These are phyloP conservation scores for Galeopterus variegatus DNA, from an alignment of 2,113 vertebrate genomes.

Conservation along the genomic window DNA sequence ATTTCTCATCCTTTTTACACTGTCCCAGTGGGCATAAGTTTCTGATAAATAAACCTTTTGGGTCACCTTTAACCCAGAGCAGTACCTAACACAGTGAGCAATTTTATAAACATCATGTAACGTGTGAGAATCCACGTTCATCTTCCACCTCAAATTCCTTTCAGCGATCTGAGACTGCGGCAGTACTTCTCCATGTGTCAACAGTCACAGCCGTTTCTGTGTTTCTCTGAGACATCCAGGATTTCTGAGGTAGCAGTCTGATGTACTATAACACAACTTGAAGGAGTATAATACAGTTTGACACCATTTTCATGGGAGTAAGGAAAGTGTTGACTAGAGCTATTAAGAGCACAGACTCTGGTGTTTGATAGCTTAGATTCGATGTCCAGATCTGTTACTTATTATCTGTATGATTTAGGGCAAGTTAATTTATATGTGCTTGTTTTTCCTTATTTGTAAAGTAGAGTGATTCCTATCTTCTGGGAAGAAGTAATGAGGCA, in stretches of 20 bases:
- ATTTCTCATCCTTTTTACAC: no score
- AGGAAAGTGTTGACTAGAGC: not conserved
- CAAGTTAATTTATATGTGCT: not conserved
- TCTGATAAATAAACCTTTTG: no score
- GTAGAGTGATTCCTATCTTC: not conserved
- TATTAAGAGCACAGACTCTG: not conserved
- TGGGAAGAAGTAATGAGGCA: not conserved
- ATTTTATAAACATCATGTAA: not conserved
- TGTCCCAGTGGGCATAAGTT: no score
- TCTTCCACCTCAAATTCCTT: not conserved
- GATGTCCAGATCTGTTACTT: not conserved
- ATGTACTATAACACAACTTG: not conserved
- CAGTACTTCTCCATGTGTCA: not conserved
- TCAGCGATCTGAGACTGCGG: not conserved
- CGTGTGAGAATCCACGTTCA: not conserved
- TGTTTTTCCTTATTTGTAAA: not conserved
- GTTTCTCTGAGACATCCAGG: not conserved
- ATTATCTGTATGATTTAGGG: not conserved
- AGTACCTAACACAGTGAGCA: not conserved
- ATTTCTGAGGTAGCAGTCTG: not conserved
- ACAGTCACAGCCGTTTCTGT: not conserved
- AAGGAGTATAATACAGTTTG: not conserved
- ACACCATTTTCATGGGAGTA: not conserved
- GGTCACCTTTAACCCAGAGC: no score
- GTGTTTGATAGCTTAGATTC: not conserved